These are phyloP conservation scores for Drosophila kurseongensis DNA, from an alignment of 1,140 invertebrate genomes.

Conservation along the genomic window DNA sequence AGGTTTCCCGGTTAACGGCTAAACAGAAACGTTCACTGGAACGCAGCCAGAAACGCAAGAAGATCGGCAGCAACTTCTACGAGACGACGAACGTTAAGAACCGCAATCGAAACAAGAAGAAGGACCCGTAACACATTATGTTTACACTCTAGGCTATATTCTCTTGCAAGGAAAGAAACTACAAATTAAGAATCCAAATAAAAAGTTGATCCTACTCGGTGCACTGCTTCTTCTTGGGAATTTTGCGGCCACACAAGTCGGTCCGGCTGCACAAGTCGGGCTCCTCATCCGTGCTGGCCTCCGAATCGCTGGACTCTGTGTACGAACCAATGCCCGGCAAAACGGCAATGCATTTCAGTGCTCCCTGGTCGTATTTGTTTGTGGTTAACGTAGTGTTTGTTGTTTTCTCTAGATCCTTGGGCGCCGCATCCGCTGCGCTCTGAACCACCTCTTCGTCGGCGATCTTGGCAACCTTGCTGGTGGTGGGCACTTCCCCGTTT, in stretches of 20 bases:
- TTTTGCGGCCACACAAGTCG: slow-evolving; percentile 87
- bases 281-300: slow-evolving; percentile 88
- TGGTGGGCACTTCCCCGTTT: slow-evolving; percentile 84
- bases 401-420: slow-evolving; percentile 3
- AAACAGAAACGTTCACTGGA: slow-evolving; percentile 92
- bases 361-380: slow-evolving; percentile 70
- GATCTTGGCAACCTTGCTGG: slow-evolving; percentile 52
- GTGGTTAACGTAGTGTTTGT: slow-evolving; percentile 24
- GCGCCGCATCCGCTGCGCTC: neutral
- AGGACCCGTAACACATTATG: slow-evolving; percentile 48
- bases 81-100: slow-evolving; percentile 97
- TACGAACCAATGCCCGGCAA: slow-evolving; percentile 92
- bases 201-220: slow-evolving; percentile 52
- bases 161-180: slow-evolving; percentile 51
- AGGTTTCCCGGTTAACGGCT: slow-evolving; percentile 87
- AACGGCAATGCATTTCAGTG: slow-evolving; percentile 89
- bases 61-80: slow-evolving; percentile 97
- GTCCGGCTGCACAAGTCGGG: slow-evolving; percentile 81
- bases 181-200: slow-evolving; percentile 61
- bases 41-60: slow-evolving; percentile 91
- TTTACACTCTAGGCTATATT: slow-evolving; percentile 66
- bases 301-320: slow-evolving; percentile 89
- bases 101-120: slow-evolving; percentile 81
- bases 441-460: slow-evolving; percentile 2
- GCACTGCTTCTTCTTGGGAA: slow-evolving; percentile 84